Evolutionary conservation across 2,888 invertebrate species (phyloP).

Genomic region (Malachius bipustulatus): DNA sequence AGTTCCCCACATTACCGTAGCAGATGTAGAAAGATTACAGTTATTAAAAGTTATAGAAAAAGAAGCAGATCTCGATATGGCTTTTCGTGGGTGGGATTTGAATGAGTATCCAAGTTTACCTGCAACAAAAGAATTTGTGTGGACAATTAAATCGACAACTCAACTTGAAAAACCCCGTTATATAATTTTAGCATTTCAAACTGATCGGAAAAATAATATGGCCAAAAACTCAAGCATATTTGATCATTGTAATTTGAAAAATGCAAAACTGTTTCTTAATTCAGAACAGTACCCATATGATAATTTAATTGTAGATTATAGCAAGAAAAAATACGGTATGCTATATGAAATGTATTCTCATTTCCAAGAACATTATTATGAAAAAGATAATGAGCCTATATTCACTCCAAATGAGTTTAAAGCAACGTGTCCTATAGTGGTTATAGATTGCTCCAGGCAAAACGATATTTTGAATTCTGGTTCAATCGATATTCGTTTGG

Average conservation of each 20-base stretch:
- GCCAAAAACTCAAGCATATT: constrained; percentile 18
- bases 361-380: too few relatives aligned
- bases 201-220: constrained; percentile 24
- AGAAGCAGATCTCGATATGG: too few relatives aligned
- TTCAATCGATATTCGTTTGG: constrained; percentile 19
- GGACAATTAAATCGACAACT: constrained; percentile 24
- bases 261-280: constrained; percentile 29
- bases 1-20: constrained; percentile 15
- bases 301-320: constrained; percentile 24
- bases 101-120: constrained; percentile 26
- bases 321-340: constrained; percentile 17
- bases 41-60: neutral
- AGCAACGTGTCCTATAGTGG: constrained; percentile 18
- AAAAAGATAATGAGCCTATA: constrained; percentile 13
- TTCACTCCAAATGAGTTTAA: constrained; percentile 10
- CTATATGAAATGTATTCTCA: constrained; percentile 23
- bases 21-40: neutral
- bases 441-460: constrained; percentile 21
- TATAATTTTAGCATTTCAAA: too few relatives aligned
- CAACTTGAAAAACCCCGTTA: too few relatives aligned
- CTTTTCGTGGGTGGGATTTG: too few relatives aligned
- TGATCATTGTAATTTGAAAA: constrained; percentile 24
- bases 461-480: too few relatives aligned
- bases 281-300: constrained; percentile 29
- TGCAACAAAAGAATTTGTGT: constrained; percentile 23